Evolutionary conservation across 2,888 invertebrate genomes (phyloP), one percentile per base, ranked within the genome.

Genomic region (Scaeva pyrastri): DNA sequence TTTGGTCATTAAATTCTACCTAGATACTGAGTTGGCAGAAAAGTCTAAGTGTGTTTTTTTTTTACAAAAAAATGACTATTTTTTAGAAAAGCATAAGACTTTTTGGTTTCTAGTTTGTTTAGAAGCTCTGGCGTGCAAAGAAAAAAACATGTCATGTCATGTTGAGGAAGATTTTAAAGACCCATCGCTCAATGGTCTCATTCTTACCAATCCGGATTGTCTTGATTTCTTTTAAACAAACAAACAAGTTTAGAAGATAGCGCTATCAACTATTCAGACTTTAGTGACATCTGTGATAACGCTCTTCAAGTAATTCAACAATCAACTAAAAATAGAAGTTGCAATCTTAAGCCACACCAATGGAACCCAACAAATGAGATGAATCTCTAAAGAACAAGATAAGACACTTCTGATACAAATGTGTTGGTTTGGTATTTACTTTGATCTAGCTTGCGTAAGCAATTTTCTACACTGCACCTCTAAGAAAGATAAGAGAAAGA

Each of bases 401-500:
- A 19, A 66, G 45, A 66, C 1, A 8, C 39, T 56, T 5, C 45
- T 66, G 48, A 66, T 48, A 31, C 26, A 66, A 66, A 5, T n/a
- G 1, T 23, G 23, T 26, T 7, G 41, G 21, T 26, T 62, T 23
- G 11, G 2, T 21, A 23, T 66, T 19, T 36, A 36, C 31, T 26
- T 19, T 66, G 19, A 36, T 66, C 31, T 10, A 14, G 48, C 19
- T 36, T 66, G 48, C 66, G 48, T 66, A 66, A 48, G 66, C 48
- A 66, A 19, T 12, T 45, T 45, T 16, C 4, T 64, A 45, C 45
- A 12, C 26, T 50, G 48, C 43, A 45, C 0, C 12, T 48, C 26
- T 5, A 7, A 10, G 12, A 36, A 31, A 16, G 70, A 74, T 68
- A 74, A 31, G 26, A 26, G 31, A 31, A 31, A 31, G 8, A 5